These are phyloP conservation scores for Hemiprocne comata DNA, from an alignment of 2,113 vertebrate genomes.

Conservation along the genomic window DNA sequence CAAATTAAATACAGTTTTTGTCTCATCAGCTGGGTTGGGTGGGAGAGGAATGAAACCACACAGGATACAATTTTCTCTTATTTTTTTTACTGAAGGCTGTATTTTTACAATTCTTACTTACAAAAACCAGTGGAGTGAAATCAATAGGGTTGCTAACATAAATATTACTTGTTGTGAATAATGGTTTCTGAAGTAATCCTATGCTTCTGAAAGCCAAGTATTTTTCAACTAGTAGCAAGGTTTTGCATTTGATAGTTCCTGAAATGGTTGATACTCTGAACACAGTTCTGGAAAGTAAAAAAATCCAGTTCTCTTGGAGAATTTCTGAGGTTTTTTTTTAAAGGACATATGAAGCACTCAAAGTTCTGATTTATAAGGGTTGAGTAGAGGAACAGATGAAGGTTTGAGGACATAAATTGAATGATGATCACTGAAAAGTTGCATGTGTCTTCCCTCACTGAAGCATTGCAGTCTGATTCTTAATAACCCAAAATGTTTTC, in stretches of 20 bases:
- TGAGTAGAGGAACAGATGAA: neutral
- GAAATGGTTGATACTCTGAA: neutral
- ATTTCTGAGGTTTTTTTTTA: neutral
- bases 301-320: neutral
- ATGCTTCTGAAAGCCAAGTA: neutral
- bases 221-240: neutral
- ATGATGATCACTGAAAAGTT: conserved; percentile 4
- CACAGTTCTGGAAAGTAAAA: neutral
- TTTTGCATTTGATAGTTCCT: neutral
- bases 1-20: neutral
- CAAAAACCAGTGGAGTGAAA: neutral
- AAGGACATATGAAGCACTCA: neutral
- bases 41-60: conserved; percentile 25
- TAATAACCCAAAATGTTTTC: neutral
- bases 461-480: neutral
- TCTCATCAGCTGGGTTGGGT: neutral
- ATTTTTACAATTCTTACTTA: neutral
- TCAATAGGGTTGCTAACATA: neutral
- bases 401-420: neutral
- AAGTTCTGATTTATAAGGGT: neutral
- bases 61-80: neutral
- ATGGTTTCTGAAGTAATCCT: conserved; percentile 3
- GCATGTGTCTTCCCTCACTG: neutral
- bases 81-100: neutral
- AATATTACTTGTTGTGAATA: neutral